A percentile compares a stretch with the other conserved stretches of the same genome.
These are phyloP conservation scores for Plecotus auritus DNA, from an alignment of 2,113 vertebrate species.

Conservation along the genomic window DNA sequence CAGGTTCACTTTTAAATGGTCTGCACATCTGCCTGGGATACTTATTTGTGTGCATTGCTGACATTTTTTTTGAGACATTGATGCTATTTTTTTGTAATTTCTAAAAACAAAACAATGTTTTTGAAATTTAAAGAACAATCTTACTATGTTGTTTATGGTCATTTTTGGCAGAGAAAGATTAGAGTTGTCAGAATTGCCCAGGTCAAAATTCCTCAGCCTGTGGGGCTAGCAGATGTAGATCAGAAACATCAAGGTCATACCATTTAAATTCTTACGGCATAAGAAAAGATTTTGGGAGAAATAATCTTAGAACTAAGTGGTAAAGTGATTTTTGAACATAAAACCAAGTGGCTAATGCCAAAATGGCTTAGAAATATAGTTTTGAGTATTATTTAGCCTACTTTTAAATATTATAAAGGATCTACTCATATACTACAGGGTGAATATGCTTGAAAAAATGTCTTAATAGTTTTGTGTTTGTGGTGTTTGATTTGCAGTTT, in stretches of 20 bases:
- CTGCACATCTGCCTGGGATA: background rate
- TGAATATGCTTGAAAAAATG: background rate
- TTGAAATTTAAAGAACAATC: constrained; percentile 19
- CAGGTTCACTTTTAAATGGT: background rate
- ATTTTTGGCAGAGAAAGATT: background rate
- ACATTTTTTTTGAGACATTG: background rate
- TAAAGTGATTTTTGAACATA: background rate
- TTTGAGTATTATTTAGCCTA: background rate
- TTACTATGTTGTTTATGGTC: constrained; percentile 27
- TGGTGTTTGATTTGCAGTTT: constrained; percentile 85
- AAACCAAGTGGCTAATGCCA: background rate
- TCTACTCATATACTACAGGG: background rate
- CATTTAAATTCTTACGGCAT: constrained; percentile 7
- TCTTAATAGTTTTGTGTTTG: constrained; percentile 6
- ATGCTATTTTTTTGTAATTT: background rate
- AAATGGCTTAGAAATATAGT: constrained; percentile 2
- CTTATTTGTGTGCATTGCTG: background rate
- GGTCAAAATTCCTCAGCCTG: constrained; percentile 28
- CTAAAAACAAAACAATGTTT: background rate
- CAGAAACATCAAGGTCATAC: constrained; percentile 31
- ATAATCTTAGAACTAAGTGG: constrained; percentile 33
- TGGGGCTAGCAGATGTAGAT: background rate
- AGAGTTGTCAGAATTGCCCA: background rate
- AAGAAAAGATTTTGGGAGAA: constrained; percentile 53
- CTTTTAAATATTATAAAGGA: background rate